Percentiles rank a stretch among this genome's conserved stretches.
These are phyloP conservation scores for Drosophila phalerata DNA, from an alignment of 2,888 invertebrate genomes.

Conservation along the genomic window DNA sequence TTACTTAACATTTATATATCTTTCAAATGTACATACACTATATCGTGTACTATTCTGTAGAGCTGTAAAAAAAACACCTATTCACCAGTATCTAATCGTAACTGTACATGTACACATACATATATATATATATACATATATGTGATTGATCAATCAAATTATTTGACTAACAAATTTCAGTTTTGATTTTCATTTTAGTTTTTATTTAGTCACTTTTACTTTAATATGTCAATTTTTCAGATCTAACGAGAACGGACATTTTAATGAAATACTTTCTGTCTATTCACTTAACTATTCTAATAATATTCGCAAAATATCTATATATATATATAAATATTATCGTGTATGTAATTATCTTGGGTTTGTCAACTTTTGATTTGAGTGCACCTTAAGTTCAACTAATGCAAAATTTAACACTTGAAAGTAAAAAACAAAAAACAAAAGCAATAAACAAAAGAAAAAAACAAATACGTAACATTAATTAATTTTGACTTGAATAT, in stretches of 20 bases:
- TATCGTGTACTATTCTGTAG: slow-evolving; percentile 49
- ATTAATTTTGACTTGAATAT: slow-evolving; percentile 29
- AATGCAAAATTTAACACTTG: slow-evolving; percentile 47
- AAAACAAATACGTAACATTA: slow-evolving; percentile 56
- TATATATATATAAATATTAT: slow-evolving; percentile 8
- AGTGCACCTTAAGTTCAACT: slow-evolving; percentile 58
- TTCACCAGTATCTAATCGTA: slow-evolving; percentile 23
- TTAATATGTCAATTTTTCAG: slow-evolving; percentile 2
- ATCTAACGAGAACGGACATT: slow-evolving; percentile 19
- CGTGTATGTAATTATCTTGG: slow-evolving; percentile 8
- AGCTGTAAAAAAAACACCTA: slow-evolving; percentile 33
- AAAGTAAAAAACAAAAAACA: slow-evolving; percentile 44
- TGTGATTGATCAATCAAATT: slow-evolving; percentile 26
- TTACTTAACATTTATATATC: slow-evolving; percentile 30
- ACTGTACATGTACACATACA: slow-evolving; percentile 23
- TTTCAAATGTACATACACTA: slow-evolving; percentile 46
- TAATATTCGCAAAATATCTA: slow-evolving; percentile 13
- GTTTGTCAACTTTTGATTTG: slow-evolving; percentile 48
- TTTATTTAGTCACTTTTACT: not conserved
- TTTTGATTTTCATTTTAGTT: slow-evolving; percentile 6
- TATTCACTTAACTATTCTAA: slow-evolving; percentile 11
- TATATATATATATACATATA: slow-evolving; percentile 40
- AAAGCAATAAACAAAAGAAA: slow-evolving; percentile 71
- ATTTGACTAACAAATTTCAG: slow-evolving; percentile 4
- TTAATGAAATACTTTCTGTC: slow-evolving; percentile 2